Evolutionary conservation across 2,888 invertebrate species (phyloP).

Genomic region (Eupithecia abbreviata): DNA sequence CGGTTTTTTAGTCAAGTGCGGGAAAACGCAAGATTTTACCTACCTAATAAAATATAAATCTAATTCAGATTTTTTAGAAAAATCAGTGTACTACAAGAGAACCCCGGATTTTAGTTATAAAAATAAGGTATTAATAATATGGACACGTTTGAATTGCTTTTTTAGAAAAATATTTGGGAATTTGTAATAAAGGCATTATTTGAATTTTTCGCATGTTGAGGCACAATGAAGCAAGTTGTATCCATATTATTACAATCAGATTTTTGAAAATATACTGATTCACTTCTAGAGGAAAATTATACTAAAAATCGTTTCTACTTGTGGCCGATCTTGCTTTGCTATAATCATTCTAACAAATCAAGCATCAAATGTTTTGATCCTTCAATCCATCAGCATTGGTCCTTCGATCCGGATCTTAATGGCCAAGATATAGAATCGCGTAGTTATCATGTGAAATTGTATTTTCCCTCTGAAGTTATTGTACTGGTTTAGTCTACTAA

Average conservation of each 20-base stretch:
- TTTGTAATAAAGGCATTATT: conserved; percentile 16
- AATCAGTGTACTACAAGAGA: conserved; percentile 32
- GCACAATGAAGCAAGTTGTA: conserved; percentile 13
- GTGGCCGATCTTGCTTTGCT: neutral
- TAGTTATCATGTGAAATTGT: neutral
- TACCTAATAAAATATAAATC: conserved; percentile 21
- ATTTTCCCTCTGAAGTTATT: conserved; percentile 22
- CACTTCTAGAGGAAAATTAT: conserved; percentile 20
- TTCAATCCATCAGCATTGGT: neutral
- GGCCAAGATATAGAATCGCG: neutral
- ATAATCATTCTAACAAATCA: neutral
- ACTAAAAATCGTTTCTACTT: conserved; percentile 6
- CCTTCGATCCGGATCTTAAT: conserved; percentile 11
- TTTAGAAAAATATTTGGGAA: conserved; percentile 7
- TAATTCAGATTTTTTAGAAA: conserved; percentile 23
- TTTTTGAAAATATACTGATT: conserved; percentile 10
- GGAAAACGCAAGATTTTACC: conserved; percentile 44
- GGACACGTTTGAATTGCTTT: neutral
- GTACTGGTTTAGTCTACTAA: conserved; percentile 65
- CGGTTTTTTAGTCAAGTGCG: conserved; percentile 38
- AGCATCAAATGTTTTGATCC: neutral
- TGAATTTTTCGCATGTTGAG: neutral
- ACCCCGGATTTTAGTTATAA: conserved; percentile 21
- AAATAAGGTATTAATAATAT: conserved; percentile 13
- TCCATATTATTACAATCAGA: conserved; percentile 11